These are phyloP conservation scores for Todiramphus saurophagus DNA, from an alignment of 2,113 vertebrate species.

Conservation along the genomic window DNA sequence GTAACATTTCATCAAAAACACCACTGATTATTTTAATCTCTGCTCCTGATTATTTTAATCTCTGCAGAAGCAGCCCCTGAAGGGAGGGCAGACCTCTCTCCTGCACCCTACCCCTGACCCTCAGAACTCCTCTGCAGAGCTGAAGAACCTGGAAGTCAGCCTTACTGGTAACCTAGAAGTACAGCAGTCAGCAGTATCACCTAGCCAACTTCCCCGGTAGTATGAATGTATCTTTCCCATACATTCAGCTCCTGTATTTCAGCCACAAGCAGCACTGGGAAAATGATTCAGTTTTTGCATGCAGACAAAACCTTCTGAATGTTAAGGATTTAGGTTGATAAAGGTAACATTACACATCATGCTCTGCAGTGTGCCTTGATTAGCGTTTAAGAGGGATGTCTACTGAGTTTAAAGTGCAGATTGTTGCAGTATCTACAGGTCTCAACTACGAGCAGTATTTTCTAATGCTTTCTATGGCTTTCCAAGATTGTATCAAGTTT, in stretches of 20 bases:
- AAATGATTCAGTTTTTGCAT: background rate
- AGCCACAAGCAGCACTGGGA: background rate
- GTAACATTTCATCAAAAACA: background rate
- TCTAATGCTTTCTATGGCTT: background rate
- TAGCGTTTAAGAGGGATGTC: background rate
- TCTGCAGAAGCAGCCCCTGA: background rate
- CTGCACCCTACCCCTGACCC: background rate
- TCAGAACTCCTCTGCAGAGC: background rate
- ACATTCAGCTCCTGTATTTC: background rate
- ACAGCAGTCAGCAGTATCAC: background rate
- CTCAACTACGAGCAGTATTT: background rate
- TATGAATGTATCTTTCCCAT: background rate
- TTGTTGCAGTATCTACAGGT: background rate
- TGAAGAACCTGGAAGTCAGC: background rate
- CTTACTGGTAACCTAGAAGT: background rate
- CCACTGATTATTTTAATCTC: background rate
- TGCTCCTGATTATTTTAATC: background rate
- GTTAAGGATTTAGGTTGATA: background rate
- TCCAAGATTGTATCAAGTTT: constrained; percentile 48
- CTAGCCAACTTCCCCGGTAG: background rate
- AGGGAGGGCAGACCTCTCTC: background rate
- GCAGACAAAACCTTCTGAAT: background rate
- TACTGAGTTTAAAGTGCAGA: background rate
- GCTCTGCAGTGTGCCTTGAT: background rate
- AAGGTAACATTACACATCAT: background rate